Conservation (phyloP, 2,888 invertebrate genomes). For the Ophion obscuratus region DNA sequence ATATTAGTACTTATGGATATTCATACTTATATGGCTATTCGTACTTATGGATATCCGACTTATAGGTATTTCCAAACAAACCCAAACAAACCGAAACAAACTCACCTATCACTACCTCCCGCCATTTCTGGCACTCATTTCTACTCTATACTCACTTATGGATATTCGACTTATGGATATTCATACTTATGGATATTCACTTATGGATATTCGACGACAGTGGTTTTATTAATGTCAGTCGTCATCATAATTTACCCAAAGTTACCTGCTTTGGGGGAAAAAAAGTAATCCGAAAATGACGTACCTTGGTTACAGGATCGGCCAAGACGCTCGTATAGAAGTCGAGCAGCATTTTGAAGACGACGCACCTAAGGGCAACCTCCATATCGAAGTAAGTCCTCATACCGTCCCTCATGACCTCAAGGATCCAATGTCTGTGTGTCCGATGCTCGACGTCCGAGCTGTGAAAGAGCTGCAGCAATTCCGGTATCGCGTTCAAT, state of each 20-base stretch:
- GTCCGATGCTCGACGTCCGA: slow-evolving; percentile 89
- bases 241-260: background rate
- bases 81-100: too few relatives aligned
- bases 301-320: slow-evolving; percentile 87
- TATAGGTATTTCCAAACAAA: too few relatives aligned
- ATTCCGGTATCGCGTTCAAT: slow-evolving; percentile 93
- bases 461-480: slow-evolving; percentile 93
- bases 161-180: too few relatives aligned
- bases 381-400: slow-evolving; percentile 90
- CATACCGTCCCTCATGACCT: slow-evolving; percentile 91
- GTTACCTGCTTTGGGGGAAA: background rate
- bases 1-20: too few relatives aligned
- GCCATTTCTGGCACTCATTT: too few relatives aligned
- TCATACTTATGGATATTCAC: background rate
- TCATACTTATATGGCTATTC: too few relatives aligned
- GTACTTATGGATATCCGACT: too few relatives aligned
- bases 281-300: slow-evolving; percentile 16
- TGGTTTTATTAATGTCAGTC: background rate
- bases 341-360: slow-evolving; percentile 91
- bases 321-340: slow-evolving; percentile 88
- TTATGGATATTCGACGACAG: too few relatives aligned
- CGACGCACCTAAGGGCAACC: slow-evolving; percentile 89
- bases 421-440: slow-evolving; percentile 91
- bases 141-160: too few relatives aligned
- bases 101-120: too few relatives aligned